Percentiles rank a stretch among this genome's conserved stretches.
Evolutionary conservation across 2,797 vertebrate species (phyloP).

Genomic region (Urosaurus nigricauda): DNA sequence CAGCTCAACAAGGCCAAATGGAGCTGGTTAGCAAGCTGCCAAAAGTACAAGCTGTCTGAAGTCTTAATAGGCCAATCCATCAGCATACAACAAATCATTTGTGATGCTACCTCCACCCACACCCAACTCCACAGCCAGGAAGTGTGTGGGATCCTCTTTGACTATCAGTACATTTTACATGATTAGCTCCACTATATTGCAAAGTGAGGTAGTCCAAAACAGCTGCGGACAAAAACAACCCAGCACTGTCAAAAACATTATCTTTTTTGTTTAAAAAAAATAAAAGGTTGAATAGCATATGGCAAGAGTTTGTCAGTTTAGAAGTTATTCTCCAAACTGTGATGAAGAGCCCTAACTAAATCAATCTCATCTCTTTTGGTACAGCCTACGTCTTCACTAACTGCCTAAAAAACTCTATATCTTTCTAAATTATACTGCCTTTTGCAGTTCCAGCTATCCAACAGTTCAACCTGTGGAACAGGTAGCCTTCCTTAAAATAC

Average conservation of each 20-base stretch:
- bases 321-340: not conserved
- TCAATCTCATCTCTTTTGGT: not conserved
- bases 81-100: slow-evolving; percentile 18
- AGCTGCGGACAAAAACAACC: slow-evolving; percentile 8
- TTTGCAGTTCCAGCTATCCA: not conserved
- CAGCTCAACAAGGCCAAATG: not conserved
- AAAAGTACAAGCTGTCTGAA: slow-evolving; percentile 33
- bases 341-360: not conserved
- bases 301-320: not conserved
- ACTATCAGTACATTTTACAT: slow-evolving; percentile 2
- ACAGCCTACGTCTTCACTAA: not conserved
- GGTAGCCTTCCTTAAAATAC: not conserved
- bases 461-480: not conserved
- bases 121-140: not conserved
- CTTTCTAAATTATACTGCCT: not conserved
- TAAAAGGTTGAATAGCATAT: too few relatives aligned
- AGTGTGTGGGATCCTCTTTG: slow-evolving; percentile 33
- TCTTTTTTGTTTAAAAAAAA: not conserved
- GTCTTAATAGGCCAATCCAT: fast-evolving
- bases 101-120: not conserved
- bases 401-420: not conserved
- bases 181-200: not conserved
- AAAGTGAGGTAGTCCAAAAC: slow-evolving; percentile 1
- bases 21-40: slow-evolving; percentile 7
- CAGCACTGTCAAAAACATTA: not conserved